Base-by-base conservation (phyloP, 2,797 vertebrate genomes). In the Gymnoscopelus microlampas region DNA sequence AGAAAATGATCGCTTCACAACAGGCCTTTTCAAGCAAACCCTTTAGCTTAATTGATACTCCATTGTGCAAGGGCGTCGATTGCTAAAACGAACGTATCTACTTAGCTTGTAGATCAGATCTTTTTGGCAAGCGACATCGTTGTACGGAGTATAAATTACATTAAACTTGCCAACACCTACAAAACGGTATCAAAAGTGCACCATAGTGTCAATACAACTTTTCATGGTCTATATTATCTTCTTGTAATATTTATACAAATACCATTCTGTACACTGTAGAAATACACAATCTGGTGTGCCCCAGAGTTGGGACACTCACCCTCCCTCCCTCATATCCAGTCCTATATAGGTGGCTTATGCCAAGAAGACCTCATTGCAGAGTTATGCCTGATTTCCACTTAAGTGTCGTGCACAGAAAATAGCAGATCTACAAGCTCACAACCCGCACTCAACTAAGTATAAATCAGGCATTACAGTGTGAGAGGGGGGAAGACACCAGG, bases 141-240 rank as follows among this genome's bases (percentile, higher is more conserved):
- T 44, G 39, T 44, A 44, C 39, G 9, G 39, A 44, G 39, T 44
- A 44, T 44, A 44, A 44, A 44, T 44, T 91, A 94, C 94, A 91
- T 88, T 91, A 91, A 92, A 93, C 94, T 93, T 88, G 89, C 93
- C 93, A 93, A 94, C 94, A 94, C 93, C 93, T 95, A 95, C 93
- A 95, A 95, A 95, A 95, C 94, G 85, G 94, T 95, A 95, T 95
- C 94, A 95, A 95, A 95, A 95, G 95, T 95, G 95, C 95, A 95
- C 94, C 93, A 93, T 95, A 94, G 94, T 94, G 93, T 94, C 93
- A 93, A 94, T 94, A 95, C 92, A 89, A 94, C 91, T 93, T 89
- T 83, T 92, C 85, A 89, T 86, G 88, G 75, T 89, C 88, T 91
- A 92, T 92, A 88, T 82, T 88, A 92, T 94, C 90, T 93, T 93